These are phyloP conservation scores for Narcine bancroftii DNA, from an alignment of 2,113 vertebrate species.

Conservation along the genomic window DNA sequence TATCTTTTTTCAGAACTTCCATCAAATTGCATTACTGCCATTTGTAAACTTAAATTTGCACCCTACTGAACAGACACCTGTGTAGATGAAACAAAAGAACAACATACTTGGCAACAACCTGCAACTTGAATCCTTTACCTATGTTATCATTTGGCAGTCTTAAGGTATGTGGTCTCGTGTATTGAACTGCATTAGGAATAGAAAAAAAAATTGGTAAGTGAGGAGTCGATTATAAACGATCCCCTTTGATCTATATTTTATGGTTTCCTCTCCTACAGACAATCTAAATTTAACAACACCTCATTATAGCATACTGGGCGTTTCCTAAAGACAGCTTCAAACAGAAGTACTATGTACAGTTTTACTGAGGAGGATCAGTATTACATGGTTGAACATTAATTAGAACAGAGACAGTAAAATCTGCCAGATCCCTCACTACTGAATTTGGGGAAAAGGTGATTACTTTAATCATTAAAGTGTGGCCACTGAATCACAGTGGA, in stretches of 20 bases:
- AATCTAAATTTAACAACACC: constrained; percentile 1
- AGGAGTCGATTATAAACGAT: neutral
- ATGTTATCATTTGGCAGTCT: neutral
- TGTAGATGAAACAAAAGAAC: too few relatives aligned
- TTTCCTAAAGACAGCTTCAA: neutral
- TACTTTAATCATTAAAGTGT: constrained; percentile 14
- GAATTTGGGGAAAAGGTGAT: neutral
- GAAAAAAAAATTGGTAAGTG: constrained; percentile 1
- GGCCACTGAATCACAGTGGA: too few relatives aligned
- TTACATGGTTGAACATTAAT: constrained; percentile 17
- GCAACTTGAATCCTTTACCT: neutral
- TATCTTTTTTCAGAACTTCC: too few relatives aligned
- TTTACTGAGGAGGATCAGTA: constrained; percentile 3
- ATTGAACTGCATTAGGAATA: neutral
- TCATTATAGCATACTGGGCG: constrained; percentile 10
- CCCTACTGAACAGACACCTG: too few relatives aligned
- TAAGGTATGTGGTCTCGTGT: neutral
- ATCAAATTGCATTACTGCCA: too few relatives aligned
- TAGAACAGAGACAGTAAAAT: constrained; percentile 30
- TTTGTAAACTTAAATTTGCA: too few relatives aligned
- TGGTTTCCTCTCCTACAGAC: neutral
- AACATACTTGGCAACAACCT: neutral
- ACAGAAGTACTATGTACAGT: neutral
- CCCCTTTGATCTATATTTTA: neutral
- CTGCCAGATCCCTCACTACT: neutral